Evolutionary conservation across 2,888 invertebrate species (phyloP), one percentile per base, ranked within the genome.

Genomic region (Parthenolecanium corni): DNA sequence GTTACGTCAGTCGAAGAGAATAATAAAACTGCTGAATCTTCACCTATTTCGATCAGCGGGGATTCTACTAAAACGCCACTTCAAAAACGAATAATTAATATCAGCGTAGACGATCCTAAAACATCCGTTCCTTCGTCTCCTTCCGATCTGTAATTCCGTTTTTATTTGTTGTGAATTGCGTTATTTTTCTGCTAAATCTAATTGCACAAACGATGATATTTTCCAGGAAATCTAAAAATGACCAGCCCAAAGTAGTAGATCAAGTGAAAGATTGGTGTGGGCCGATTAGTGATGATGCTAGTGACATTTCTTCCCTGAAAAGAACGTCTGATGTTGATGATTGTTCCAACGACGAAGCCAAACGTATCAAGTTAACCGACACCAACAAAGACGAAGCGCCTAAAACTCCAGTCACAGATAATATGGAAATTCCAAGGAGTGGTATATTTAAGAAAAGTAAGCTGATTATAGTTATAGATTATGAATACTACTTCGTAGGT

Each of bases 241-340:
- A 88, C 69, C 89, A 89, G 73, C 84, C 83, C 53, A 86, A 85
- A 68, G 88, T 88, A 0, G 85, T 88, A 0, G 85, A 86, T 73
- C 86, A 88, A 72, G 87, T 89, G 62, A 89, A 89, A 71, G 84
- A 84, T 65, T 89, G 89, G 89, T 86, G 86, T 68, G 86, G 86
- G 14, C 83, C 79, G 1, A 80, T 79, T 71, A 77, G 77, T 47
- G 77, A 80, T 5, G 78, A 78, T 20, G 79, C 79, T 1, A 73
- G 72, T 61, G 71, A 56, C 11, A 2, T 24, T 5, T 20, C 16
- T 4, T n/a, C 61, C 20, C n/a, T 51, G 51, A 61, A 61, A 51
- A 18, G 61, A 14, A 20, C 31, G 4, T 44, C 24, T 3, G 57
- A 57, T 9, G 49, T 21, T 12, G 40, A 31, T 16, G 47, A 16